Evolutionary conservation across 2,888 invertebrate genomes (phyloP).

Genomic region (Xestia xanthographa): DNA sequence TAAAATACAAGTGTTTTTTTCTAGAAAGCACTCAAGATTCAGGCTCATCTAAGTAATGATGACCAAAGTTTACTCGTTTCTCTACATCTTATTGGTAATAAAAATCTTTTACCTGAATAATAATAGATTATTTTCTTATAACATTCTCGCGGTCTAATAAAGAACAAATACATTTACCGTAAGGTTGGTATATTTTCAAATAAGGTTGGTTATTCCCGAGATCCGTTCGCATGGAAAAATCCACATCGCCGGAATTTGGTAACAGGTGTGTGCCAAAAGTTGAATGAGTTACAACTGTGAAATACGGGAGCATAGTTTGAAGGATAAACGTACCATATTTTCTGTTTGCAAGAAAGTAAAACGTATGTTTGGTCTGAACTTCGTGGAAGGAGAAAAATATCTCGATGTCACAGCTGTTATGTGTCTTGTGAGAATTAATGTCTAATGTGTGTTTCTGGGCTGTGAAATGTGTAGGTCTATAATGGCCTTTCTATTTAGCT

Average conservation of each 20-base stretch:
- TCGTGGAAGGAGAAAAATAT: slow-evolving; percentile 16
- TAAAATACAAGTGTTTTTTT: background rate
- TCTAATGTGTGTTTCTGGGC: background rate
- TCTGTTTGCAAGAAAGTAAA: slow-evolving; percentile 23
- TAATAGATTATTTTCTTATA: slow-evolving; percentile 6
- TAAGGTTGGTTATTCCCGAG: slow-evolving; percentile 39
- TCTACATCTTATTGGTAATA: background rate
- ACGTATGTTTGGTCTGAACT: slow-evolving; percentile 22
- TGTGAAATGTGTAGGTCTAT: background rate
- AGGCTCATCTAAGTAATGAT: background rate
- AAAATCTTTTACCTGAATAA: background rate
- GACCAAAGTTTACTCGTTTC: background rate
- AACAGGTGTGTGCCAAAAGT: slow-evolving; percentile 63
- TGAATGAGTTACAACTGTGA: slow-evolving; percentile 54
- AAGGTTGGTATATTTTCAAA: slow-evolving; percentile 41
- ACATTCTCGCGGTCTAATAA: slow-evolving; percentile 15
- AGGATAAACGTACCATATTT: slow-evolving; percentile 35
- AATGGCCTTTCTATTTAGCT: background rate
- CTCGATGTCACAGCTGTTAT: slow-evolving; percentile 8
- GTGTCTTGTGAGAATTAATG: background rate
- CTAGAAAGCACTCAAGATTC: background rate
- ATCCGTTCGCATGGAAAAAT: slow-evolving; percentile 51
- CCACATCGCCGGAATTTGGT: slow-evolving; percentile 51
- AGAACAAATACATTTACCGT: slow-evolving; percentile 19
- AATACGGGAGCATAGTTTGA: slow-evolving; percentile 46